Base-by-base conservation (phyloP, 1,140 invertebrate genomes). In the Nasonia giraulti region DNA sequence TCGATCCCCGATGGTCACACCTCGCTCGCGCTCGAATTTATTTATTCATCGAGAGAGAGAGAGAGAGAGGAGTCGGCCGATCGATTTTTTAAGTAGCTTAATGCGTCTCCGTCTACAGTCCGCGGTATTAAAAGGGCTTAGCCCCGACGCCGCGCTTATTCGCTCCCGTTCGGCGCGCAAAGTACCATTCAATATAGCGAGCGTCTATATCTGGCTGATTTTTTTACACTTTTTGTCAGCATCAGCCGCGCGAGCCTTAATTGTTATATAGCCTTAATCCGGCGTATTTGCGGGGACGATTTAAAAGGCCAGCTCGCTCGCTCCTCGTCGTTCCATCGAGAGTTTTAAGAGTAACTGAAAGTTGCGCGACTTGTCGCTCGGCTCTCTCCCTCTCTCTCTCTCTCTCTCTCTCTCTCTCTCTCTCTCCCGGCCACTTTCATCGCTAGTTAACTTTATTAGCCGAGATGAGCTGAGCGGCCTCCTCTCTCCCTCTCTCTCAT, bases 401-500 rank as follows among this genome's bases (percentile, higher is more conserved):
- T n/a, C n/a, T n/a, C n/a, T n/a, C n/a, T n/a, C n/a, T n/a, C n/a
- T n/a, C n/a, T n/a, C n/a, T n/a, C n/a, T 27, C 27, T 27, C 27
- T 27, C 27, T 27, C 27, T 27, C 37, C 40, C 20, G 31, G 37
- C 55, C 37, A 77, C 55, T 81, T 85, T 80, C 78, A 79, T 76
- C 77, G 69, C 78, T 17, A 27, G 83, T 85, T 81, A 77, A 85
- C 78, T 85, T 76, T 81, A 85, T 85, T 80, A 80, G 78, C 62
- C 37, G 50, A 33, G 27, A 7, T 1, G 33, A 23, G 17, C 33
- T 2, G 71, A 31, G 33, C 14, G 11, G 27, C 6, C 31, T 31
- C 44, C 69, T 47, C 20, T 68, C 66, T 80, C 77, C 80, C 23
- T 23, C 31, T n/a, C 71, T 37, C 23, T 71, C 68, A 85, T 73